Evolutionary conservation across 1,140 invertebrate genomes (phyloP).

Genomic region (Ceratina calcarata): DNA sequence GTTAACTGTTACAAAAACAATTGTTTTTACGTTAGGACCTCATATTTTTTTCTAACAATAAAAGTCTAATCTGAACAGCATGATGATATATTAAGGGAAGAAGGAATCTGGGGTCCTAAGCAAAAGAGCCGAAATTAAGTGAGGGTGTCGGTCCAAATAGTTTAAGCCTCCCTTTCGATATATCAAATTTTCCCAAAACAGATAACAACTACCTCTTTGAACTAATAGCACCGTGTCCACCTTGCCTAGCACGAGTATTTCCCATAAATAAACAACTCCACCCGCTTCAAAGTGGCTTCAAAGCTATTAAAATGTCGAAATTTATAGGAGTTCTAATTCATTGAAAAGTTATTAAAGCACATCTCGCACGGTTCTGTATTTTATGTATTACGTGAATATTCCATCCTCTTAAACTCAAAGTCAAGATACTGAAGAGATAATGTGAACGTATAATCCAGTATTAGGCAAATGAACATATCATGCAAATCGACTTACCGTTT

Average conservation of each 20-base stretch:
- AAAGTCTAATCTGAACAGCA: constrained; percentile 30
- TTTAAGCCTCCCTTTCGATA: constrained; percentile 63
- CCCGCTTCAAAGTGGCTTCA: too few species aligned
- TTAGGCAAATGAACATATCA: too few species aligned
- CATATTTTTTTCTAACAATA: too few species aligned
- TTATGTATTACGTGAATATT: constrained; percentile 45
- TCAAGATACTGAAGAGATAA: too few species aligned
- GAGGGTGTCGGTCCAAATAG: constrained; percentile 64
- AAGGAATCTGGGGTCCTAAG: constrained; percentile 36
- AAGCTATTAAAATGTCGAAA: constrained; percentile 53
- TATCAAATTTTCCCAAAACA: constrained; percentile 54
- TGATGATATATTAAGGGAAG: constrained; percentile 56
- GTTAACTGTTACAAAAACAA: neutral
- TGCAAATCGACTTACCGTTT: constrained; percentile 68
- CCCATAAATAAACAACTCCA: constrained; percentile 63
- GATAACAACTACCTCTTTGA: constrained; percentile 33
- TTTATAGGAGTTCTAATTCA: constrained; percentile 61
- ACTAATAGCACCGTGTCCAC: neutral
- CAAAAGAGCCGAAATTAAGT: constrained; percentile 51
- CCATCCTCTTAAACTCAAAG: too few species aligned
- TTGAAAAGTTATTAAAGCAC: constrained; percentile 62
- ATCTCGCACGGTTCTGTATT: constrained; percentile 48
- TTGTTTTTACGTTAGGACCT: neutral
- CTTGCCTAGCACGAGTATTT: constrained; percentile 37
- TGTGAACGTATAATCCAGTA: too few species aligned